These are phyloP conservation scores for Lepus timidus DNA, from an alignment of 2,113 vertebrate species.

Conservation along the genomic window DNA sequence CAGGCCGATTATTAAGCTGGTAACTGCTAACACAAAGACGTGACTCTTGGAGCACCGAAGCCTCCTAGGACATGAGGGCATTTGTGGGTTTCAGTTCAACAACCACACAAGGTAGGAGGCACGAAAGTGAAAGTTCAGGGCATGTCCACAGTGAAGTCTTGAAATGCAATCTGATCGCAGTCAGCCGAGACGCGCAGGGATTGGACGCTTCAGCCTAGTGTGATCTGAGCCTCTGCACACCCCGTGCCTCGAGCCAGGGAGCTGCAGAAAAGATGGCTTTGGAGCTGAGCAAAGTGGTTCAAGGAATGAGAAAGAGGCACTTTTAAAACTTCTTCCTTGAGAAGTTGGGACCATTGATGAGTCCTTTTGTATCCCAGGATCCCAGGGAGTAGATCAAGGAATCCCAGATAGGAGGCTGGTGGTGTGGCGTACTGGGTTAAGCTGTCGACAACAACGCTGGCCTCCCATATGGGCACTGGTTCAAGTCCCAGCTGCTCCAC, in stretches of 20 bases:
- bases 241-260: background rate
- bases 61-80: background rate
- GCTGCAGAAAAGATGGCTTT: background rate
- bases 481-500: too few species aligned
- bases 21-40: background rate
- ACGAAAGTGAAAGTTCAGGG: constrained; percentile 14
- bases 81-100: constrained; percentile 31
- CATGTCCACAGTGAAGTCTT: background rate
- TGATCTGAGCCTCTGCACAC: background rate
- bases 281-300: background rate
- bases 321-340: constrained; percentile 11
- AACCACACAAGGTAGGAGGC: background rate
- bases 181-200: background rate
- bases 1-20: background rate
- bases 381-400: background rate
- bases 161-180: background rate
- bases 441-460: too few species aligned
- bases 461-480: too few species aligned
- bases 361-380: background rate
- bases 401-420: too few species aligned
- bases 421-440: too few species aligned
- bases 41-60: background rate
- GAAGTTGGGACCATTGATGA: background rate
- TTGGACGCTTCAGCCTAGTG: background rate
- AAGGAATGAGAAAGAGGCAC: background rate